These are phyloP conservation scores for Pyralis farinalis DNA, from an alignment of 2,888 invertebrate genomes.

Conservation along the genomic window DNA sequence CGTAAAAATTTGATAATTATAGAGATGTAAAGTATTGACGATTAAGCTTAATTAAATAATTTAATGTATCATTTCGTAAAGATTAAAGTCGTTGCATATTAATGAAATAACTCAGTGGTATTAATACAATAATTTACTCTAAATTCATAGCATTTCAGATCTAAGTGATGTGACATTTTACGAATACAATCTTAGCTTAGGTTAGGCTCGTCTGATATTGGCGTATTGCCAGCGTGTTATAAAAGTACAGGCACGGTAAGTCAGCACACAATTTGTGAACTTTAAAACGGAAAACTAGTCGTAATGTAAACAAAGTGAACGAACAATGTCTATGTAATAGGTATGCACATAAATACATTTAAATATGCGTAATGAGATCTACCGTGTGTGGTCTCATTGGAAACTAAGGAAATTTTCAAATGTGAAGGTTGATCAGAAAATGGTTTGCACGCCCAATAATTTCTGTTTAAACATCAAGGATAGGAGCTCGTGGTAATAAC, in stretches of 20 bases:
- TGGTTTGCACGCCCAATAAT: background rate
- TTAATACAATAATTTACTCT: no score
- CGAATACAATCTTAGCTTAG: conserved; percentile 11
- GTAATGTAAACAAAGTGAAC: conserved; percentile 9
- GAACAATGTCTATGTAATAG: background rate
- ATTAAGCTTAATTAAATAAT: no score
- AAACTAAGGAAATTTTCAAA: conserved; percentile 7
- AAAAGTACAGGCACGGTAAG: conserved; percentile 7
- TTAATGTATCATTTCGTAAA: no score
- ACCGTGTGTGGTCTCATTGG: conserved; percentile 1
- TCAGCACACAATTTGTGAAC: conserved; percentile 13
- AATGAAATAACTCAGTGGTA: no score
- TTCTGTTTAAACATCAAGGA: conserved; percentile 2
- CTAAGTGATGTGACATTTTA: background rate
- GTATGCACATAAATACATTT: conserved; percentile 8
- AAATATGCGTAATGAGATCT: conserved; percentile 4
- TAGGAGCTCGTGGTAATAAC: conserved; percentile 3
- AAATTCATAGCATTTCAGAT: no score
- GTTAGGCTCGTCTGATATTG: conserved; percentile 11
- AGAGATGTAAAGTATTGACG: no score
- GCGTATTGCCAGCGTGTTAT: conserved; percentile 17
- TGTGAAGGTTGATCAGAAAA: conserved; percentile 12
- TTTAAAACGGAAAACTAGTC: conserved; percentile 10
- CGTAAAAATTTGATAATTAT: no score
- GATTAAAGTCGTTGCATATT: no score